Base-by-base conservation (phyloP, 2,797 vertebrate genomes). In the Sebastes cheni region DNA sequence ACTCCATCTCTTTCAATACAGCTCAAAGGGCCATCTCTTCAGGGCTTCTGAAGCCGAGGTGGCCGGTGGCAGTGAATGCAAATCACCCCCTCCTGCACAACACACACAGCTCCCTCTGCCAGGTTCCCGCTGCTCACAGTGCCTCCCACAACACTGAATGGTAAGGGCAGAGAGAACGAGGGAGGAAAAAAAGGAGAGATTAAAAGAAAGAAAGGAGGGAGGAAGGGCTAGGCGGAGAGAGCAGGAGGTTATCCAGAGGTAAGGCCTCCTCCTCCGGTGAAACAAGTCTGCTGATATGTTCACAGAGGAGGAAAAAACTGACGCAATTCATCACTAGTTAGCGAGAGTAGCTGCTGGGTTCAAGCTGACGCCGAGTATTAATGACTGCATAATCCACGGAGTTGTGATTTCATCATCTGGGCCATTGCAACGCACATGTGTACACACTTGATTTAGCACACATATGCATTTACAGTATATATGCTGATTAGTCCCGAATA, bases 1-100 rank as follows among this genome's bases (percentile, higher is more conserved):
- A 82, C 72, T 70, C 85, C 77, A 75, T 89, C 84, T 92, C 90
- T 91, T 90, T 92, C 91, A 84, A 34, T 85, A 77, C 76, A 76
- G 89, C 93, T 95, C 93, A 95, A 95, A 95, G 90, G 91, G 72
- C 80, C 87, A 81, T 94, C 93, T 95, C 95, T 95, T 94, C 89
- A 92, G 91, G 88, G 91, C 89, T 88, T 91, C 93, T 93, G 91
- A 92, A 92, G 93, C 93, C 77, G 90, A 91, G 93, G 88, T 88
- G 77, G 89, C 90, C 92, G 27, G 80, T 93, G 92, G 93, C 87
- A 75, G 71, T 91, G 95, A 95, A 96, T 96, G 94, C 94, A 95
- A 95, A 96, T 94, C 23, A 91, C 52, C 50, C 72, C 75, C 50
- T 75, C 46, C 42, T 68, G 29, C 72, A 65, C 83, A 74, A 60